Evolutionary conservation across 2,113 vertebrate genomes (phyloP), one percentile per base, ranked within the genome.

Genomic region (Ptychochromis oligacanthus): DNA sequence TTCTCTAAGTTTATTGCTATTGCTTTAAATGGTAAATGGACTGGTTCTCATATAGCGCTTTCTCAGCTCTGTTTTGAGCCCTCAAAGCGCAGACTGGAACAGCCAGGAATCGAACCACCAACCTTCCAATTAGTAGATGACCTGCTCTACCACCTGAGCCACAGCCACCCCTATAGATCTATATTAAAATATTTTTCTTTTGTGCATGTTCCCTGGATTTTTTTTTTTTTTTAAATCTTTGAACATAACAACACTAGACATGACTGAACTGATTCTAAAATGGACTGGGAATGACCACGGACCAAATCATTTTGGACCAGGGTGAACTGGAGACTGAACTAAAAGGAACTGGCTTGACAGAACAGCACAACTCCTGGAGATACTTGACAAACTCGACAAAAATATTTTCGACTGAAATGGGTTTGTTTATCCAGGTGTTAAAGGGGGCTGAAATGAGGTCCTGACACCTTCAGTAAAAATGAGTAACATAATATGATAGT

Each of bases 1-100:
- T 65, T 75, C 14, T 83, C 46, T 80, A 75, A 74, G 64, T 54
- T 60, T 43, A 72, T 75, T 70, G 5, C 12, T 34, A 17, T 81
- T 61, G 31, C 57, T 77, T 74, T 72, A n/a, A n/a, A n/a, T n/a
- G n/a, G n/a, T n/a, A n/a, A n/a, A n/a, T n/a, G n/a, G n/a, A n/a
- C n/a, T n/a, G n/a, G n/a, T n/a, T n/a, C n/a, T n/a, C n/a, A n/a
- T n/a, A n/a, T n/a, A n/a, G n/a, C n/a, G n/a, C n/a, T n/a, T n/a
- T n/a, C n/a, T n/a, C n/a, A n/a, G n/a, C n/a, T n/a, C n/a, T n/a
- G n/a, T n/a, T n/a, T n/a, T n/a, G n/a, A n/a, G n/a, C n/a, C n/a
- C n/a, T n/a, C n/a, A n/a, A n/a, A n/a, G n/a, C n/a, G n/a, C n/a
- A n/a, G n/a, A n/a, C n/a, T n/a, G n/a, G n/a, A n/a, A n/a, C n/a